These are phyloP conservation scores for Sycophaga agraensis DNA, from an alignment of 1,140 invertebrate genomes.

Conservation along the genomic window DNA sequence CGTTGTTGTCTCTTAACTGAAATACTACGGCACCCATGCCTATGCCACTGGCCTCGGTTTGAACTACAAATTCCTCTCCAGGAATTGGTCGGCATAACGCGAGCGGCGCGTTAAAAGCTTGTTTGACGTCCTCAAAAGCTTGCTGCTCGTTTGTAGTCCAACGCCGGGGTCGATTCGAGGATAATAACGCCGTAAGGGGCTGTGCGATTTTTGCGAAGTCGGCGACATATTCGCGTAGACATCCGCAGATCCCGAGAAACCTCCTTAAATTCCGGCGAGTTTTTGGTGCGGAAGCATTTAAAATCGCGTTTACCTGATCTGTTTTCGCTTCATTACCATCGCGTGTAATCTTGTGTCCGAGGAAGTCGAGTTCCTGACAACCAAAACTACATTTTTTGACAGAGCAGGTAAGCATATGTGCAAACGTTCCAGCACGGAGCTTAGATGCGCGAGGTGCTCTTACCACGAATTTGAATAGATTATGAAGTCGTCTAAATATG, in stretches of 20 bases:
- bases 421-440: constrained; percentile 31
- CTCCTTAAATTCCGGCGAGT: constrained; percentile 24
- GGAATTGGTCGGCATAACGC: too few relatives aligned
- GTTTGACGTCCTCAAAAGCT: too few relatives aligned
- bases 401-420: constrained; percentile 27
- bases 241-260: neutral
- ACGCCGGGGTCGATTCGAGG: too few relatives aligned
- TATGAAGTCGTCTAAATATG: constrained; percentile 32
- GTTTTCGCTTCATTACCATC: constrained; percentile 29
- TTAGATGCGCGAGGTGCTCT: constrained; percentile 31
- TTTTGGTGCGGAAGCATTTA: constrained; percentile 10
- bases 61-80: too few relatives aligned
- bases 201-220: too few relatives aligned
- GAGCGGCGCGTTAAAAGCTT: too few relatives aligned
- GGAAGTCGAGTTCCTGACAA: constrained; percentile 29
- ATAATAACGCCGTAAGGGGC: too few relatives aligned
- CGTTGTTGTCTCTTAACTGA: too few relatives aligned
- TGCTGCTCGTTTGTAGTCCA: too few relatives aligned
- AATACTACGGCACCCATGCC: too few relatives aligned
- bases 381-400: constrained; percentile 35
- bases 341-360: constrained; percentile 34
- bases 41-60: too few relatives aligned
- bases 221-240: too few relatives aligned
- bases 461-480: constrained; percentile 34
- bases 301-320: constrained; percentile 24